Base-by-base conservation (phyloP, 2,888 invertebrate genomes). In the Ditula angustiorana region DNA sequence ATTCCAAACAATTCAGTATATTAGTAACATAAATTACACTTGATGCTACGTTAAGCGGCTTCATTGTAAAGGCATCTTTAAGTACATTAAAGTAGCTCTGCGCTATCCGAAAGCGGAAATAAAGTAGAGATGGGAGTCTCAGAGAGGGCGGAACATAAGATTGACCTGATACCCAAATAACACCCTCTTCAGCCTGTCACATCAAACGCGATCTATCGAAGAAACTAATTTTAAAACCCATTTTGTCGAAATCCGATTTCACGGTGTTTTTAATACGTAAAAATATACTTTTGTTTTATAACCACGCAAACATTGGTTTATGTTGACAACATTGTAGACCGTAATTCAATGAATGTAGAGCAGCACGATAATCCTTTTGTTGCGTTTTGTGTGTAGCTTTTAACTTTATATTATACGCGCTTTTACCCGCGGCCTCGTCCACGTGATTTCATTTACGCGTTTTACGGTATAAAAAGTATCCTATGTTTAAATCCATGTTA, bases 161-260 rank as follows among this genome's bases (percentile, higher is more conserved):
- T 79, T 74, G 70, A 69, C 74, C 68, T 65, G 76, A 78, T 81
- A 76, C 75, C 77, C 71, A 72, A 77, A 78, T 78, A 78, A 74
- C 78, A 83, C 81, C 83, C 83, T 80, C 72, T 72, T 82, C 79
- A 80, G 69, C 69, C 74, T 82, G 81, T 78, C 82, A 83, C 79
- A 79, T 79, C 76, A 78, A 62, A 66, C 50, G 35, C 56, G 62
- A 66, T 63, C 62, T 53, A 66, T 61, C 49, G 63, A 66, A 55
- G 61, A 68, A 61, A 64, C 41, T 56, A 67, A 67, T 60, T 67
- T 60, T 44, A 55, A 55, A 65, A 55, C 52, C 65, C 37, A 65
- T 55, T 47, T 26, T 21, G 8, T 19, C 10, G 10, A 46, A 35
- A 35, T 21, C 19, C 21, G 8, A 13, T 21, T 33, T 37, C 28